Base-by-base conservation (phyloP, 2,888 invertebrate genomes). In the Pseudanteris insignis region DNA sequence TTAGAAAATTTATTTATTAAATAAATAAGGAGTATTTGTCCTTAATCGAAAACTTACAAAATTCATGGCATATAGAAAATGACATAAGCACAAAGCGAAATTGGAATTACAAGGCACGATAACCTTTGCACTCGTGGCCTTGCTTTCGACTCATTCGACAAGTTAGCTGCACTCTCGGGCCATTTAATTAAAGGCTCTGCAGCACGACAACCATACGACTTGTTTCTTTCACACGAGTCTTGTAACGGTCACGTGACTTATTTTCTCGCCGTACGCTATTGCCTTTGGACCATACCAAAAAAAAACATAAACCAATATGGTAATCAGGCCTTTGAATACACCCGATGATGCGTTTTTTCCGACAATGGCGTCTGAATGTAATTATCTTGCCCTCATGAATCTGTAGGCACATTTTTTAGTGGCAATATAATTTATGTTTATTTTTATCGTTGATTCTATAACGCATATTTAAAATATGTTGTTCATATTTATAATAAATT, bases 101-200 rank as follows among this genome's bases (percentile, higher is more conserved):
- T n/a, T 18, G 18, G 51, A 37, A 67, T 21, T 1, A 10, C 28
- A 9, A 54, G 69, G 70, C 69, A 67, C 72, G 72, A 74, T 71
- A 72, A 76, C 75, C 77, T 75, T 76, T 73, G 69, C 64, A 69
- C 69, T 69, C 67, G 65, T 71, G 75, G 75, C 77, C 76, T 76
- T 77, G 71, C 18, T 40, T 47, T 4, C 6, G 18, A 3, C 18
- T 18, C 4, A 18, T 4, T 4, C 32, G 48, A 48, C 44, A 47
- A 47, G 30, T 37, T 44, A 51, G 21, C 47, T 18, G 4, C 4
- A 47, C 36, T 43, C 64, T 59, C 65, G 61, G 63, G 68, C 69
- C 70, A 75, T 76, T 76, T 75, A 75, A 76, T 77, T 75, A 73
- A 71, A 75, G 67, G 70, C 67, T 70, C 66, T 66, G 47, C 36